Percentiles rank a stretch among this genome's conserved stretches.
phyloP scores from a whole-genome alignment of 2,888 invertebrate species.

The Limnephilus marmoratus region DNA sequence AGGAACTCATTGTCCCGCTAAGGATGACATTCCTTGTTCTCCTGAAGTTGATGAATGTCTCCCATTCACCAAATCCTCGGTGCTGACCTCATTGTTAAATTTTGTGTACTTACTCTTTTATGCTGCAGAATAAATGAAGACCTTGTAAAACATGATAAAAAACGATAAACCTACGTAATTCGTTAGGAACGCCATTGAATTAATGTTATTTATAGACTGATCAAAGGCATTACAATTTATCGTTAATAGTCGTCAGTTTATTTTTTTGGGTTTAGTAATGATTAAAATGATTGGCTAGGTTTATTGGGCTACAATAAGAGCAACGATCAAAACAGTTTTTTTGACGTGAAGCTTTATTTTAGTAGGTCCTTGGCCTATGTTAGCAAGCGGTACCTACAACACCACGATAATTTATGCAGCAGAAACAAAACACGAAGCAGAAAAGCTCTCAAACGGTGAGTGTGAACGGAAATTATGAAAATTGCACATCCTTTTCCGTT shows the following conservation, averaged over 20 bases:
- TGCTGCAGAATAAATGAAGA: not conserved
- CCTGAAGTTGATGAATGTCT: conserved; percentile 7
- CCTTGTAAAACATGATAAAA: conserved; percentile 15
- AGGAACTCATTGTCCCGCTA: not conserved
- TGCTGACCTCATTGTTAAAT: conserved; percentile 2
- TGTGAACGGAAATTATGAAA: too few species aligned
- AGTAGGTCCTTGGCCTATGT: not conserved
- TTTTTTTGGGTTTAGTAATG: not conserved
- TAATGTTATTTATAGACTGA: not conserved
- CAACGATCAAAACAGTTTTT: not conserved
- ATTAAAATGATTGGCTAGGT: not conserved
- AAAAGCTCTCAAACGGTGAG: too few species aligned
- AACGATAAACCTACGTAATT: conserved; percentile 4
- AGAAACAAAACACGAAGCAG: too few species aligned
- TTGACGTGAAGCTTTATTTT: not conserved
- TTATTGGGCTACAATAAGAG: not conserved
- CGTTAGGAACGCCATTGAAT: not conserved
- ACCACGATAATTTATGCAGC: too few species aligned
- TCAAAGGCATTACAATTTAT: not conserved
- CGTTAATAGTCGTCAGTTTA: not conserved
- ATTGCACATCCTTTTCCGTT: too few species aligned
- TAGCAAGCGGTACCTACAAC: not conserved
- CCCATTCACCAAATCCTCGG: not conserved
- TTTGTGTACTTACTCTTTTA: not conserved
- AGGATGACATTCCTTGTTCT: conserved; percentile 21